Conservation (phyloP, 2,797 vertebrate genomes). For the Natrix natrix region DNA sequence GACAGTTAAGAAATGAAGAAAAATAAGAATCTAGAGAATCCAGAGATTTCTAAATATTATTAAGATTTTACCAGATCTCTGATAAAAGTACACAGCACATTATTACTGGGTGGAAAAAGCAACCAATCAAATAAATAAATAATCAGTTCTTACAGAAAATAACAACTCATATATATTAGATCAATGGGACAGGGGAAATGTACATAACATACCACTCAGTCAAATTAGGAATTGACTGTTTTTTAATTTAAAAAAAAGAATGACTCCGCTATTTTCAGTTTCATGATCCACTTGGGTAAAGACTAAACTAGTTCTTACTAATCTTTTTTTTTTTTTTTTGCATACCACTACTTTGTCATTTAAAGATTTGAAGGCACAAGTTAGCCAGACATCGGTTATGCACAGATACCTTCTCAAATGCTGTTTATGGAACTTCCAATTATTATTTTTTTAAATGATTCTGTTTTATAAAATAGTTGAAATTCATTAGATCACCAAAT, state of each 20-base stretch:
- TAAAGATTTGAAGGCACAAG: neutral
- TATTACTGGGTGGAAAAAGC: neutral
- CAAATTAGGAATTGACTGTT: neutral
- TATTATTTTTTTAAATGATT: neutral
- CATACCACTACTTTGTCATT: neutral
- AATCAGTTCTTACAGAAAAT: neutral
- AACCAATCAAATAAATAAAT: neutral
- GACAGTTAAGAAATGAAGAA: neutral
- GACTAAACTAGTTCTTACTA: neutral
- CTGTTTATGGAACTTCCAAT: neutral
- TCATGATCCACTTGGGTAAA: neutral
- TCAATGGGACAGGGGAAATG: neutral
- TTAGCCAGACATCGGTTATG: neutral
- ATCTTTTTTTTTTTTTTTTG: neutral
- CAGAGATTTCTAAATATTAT: neutral
- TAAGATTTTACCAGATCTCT: neutral
- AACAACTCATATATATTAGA: neutral
- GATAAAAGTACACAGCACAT: neutral
- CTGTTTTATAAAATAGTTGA: neutral
- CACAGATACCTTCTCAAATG: neutral
- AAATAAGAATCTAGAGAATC: neutral
- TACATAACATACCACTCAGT: neutral
- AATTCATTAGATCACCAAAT: neutral
- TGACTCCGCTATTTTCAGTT: neutral
- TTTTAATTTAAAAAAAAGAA: neutral